These are phyloP conservation scores for Diloba caeruleocephala DNA, from an alignment of 2,888 invertebrate genomes.

Conservation along the genomic window DNA sequence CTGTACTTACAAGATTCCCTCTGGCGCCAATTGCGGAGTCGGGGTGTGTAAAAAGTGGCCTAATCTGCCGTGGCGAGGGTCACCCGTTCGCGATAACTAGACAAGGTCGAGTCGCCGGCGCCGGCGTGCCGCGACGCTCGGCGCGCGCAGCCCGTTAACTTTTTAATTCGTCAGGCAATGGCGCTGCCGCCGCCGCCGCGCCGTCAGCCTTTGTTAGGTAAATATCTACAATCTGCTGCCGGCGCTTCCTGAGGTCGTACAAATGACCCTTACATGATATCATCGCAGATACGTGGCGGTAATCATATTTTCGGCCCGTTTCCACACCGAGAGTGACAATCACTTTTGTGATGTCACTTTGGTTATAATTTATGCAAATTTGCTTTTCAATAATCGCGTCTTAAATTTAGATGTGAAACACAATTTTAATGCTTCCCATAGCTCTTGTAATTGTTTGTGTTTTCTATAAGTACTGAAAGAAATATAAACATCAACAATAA, in stretches of 20 bases:
- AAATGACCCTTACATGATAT: conserved; percentile 51
- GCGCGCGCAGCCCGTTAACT: conserved; percentile 82
- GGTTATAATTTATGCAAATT: conserved; percentile 57
- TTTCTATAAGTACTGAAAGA: too few species aligned
- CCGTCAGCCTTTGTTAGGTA: conserved; percentile 75
- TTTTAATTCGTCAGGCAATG: conserved; percentile 84
- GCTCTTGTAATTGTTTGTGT: conserved; percentile 43
- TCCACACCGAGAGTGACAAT: conserved; percentile 41
- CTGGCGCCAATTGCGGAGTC: conserved; percentile 42
- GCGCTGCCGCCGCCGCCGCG: conserved; percentile 72
- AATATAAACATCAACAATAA: too few species aligned
- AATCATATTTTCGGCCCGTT: conserved; percentile 39
- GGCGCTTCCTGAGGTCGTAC: conserved; percentile 52
- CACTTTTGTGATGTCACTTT: conserved; percentile 50
- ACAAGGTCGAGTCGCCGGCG: conserved; percentile 87
- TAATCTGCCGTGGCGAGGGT: conserved; percentile 83
- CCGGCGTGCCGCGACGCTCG: conserved; percentile 78
- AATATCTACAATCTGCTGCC: conserved; percentile 64
- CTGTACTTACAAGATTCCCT: conserved; percentile 31
- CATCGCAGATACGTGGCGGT: conserved; percentile 46
- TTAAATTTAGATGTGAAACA: conserved; percentile 57
- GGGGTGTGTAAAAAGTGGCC: conserved; percentile 66
- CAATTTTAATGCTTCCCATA: conserved; percentile 43
- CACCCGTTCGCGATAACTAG: conserved; percentile 84
- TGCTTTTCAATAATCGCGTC: conserved; percentile 56